A percentile compares a stretch with the other conserved stretches of the same genome.
Evolutionary conservation across 2,113 vertebrate genomes (phyloP).

Genomic region (Platichthys stellatus): DNA sequence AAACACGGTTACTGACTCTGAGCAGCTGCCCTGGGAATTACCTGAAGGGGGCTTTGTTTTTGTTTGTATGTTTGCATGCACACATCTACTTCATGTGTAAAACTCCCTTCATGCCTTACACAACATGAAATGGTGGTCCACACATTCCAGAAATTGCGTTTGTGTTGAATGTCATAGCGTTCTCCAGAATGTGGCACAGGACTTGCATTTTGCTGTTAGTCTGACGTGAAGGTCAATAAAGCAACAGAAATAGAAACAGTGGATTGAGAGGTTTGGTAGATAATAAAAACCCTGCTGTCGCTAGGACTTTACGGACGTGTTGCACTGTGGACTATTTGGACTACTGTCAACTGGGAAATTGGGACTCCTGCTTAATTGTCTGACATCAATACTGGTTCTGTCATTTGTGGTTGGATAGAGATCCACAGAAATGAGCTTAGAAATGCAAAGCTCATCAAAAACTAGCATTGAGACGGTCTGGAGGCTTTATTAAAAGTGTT

Average conservation of each 20-base stretch:
- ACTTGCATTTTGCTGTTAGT: conserved; percentile 23
- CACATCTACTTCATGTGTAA: conserved; percentile 8
- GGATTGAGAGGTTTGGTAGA: conserved; percentile 5
- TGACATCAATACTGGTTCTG: not conserved
- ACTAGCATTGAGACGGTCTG: not conserved
- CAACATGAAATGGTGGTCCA: not conserved
- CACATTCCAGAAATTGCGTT: not conserved
- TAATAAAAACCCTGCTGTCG: too few relatives aligned
- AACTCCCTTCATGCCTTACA: not conserved
- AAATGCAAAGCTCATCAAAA: not conserved
- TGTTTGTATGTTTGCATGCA: not conserved
- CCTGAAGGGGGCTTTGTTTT: not conserved
- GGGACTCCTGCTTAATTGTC: not conserved
- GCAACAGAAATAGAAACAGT: conserved; percentile 26
- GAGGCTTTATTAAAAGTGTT: not conserved
- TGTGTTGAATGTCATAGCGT: not conserved
- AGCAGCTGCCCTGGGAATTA: conserved; percentile 7
- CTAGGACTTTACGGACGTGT: not conserved
- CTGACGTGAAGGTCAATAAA: conserved; percentile 25
- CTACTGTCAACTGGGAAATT: not conserved
- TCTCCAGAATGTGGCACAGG: not conserved
- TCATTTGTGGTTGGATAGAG: not conserved
- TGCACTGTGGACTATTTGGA: not conserved
- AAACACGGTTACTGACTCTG: conserved; percentile 6
- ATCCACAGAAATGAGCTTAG: not conserved